Base-by-base conservation (phyloP, 2,888 invertebrate genomes). In the Caenorhabditis panamensis region DNA sequence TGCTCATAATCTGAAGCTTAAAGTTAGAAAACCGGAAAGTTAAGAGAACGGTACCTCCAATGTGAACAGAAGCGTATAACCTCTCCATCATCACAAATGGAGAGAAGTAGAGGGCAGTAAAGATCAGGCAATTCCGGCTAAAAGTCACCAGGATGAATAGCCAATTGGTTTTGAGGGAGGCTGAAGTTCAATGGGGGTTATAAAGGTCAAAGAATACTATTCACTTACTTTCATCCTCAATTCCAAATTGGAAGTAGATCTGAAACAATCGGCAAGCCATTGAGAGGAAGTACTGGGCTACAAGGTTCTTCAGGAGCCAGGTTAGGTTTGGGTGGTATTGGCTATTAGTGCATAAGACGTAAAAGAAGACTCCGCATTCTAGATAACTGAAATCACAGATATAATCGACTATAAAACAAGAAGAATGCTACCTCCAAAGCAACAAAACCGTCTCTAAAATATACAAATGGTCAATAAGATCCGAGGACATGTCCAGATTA, bases 281-380 rank as follows among this genome's bases (percentile, higher is more conserved):
- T 5, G 81, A 82, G 16, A 83, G 49, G 24, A 82, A 83, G 28
- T 83, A 83, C 36, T 83, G 83, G 4, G 71, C 72, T 1, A 82
- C 79, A 9, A 83, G 51, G 49, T 83, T 78, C 59, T 83, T 81
- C 24, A 83, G 68, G 18, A 83, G 68, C 51, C 68, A 81, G 0
- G 79, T 79, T 20, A 83, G 44, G 62, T 83, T 83, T 5, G 82
- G 79, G 28, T 83, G 83, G 36, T 83, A 83, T 59, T 83, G 81
- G 31, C 58, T 73, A 28, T 76, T 83, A 44, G 68, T 75, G 67
- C 71, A 83, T 8, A 83, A 69, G 61, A 83, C 82, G 53, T 76
- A 79, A 37, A 82, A 75, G 72, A 79, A 79, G 18, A 82, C 64
- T 3, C 82, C 81, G 28, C 79, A 79, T 66, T 82, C 83, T 6